These are phyloP conservation scores for Rhinoptilus africanus DNA, from an alignment of 2,113 vertebrate species.

Conservation along the genomic window DNA sequence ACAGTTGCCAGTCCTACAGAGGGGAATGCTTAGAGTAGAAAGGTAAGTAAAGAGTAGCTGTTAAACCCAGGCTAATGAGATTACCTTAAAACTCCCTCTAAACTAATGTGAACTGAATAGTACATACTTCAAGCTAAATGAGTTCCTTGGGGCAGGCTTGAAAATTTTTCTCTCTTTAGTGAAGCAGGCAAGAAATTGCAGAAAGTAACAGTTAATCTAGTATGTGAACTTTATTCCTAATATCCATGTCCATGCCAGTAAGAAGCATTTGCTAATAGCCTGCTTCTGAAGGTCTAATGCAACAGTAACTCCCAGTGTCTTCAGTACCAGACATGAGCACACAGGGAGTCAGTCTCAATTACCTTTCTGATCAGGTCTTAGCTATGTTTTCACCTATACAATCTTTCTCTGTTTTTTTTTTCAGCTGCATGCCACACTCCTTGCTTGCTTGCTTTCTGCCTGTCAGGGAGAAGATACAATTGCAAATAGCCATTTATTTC, in stretches of 20 bases:
- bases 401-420: neutral
- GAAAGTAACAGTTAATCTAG: neutral
- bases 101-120: neutral
- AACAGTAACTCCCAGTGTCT: neutral
- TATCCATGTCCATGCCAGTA: neutral
- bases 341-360: neutral
- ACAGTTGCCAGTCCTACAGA: neutral
- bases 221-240: neutral
- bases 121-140: neutral
- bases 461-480: neutral
- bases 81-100: neutral
- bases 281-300: neutral
- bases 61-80: neutral
- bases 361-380: neutral
- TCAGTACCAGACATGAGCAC: neutral
- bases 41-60: neutral
- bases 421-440: neutral
- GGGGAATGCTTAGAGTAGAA: neutral
- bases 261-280: neutral
- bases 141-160: neutral
- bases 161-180: neutral
- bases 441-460: neutral
- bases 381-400: neutral
- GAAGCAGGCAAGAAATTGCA: neutral
- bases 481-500: neutral